Evolutionary conservation across 2,888 invertebrate genomes (phyloP).

Genomic region (Leptinotarsa tumamoca): DNA sequence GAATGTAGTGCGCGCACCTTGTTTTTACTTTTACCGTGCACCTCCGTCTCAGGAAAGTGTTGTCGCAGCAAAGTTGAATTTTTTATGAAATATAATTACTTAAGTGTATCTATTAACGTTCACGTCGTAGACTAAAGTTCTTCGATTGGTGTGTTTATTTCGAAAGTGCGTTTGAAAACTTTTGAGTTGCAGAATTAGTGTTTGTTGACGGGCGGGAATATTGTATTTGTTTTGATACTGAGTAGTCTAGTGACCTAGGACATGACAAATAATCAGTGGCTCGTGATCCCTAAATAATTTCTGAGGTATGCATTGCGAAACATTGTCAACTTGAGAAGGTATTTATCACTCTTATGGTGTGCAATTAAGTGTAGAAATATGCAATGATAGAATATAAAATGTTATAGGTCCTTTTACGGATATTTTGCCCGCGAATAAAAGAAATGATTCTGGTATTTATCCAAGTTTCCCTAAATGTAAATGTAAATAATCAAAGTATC

Average conservation of each 20-base stretch:
- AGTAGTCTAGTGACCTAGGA: neutral
- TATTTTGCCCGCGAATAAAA: too few species aligned
- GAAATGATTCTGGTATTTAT: too few species aligned
- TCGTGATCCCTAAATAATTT: neutral
- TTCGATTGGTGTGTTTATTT: slow-evolving; percentile 13
- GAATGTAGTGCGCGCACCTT: slow-evolving; percentile 34
- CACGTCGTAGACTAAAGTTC: slow-evolving; percentile 26
- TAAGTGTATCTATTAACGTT: slow-evolving; percentile 1
- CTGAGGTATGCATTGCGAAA: neutral
- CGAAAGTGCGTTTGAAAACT: slow-evolving; percentile 14
- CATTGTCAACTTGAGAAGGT: slow-evolving; percentile 17
- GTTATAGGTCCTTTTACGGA: too few species aligned
- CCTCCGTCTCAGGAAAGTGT: slow-evolving; percentile 24
- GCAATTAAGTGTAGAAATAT: too few species aligned
- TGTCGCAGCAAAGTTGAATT: slow-evolving; percentile 32
- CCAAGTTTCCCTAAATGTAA: too few species aligned
- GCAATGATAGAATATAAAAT: too few species aligned
- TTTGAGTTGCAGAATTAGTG: neutral
- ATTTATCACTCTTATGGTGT: neutral
- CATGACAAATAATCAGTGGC: neutral
- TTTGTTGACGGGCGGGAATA: neutral
- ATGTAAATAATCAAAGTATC: too few species aligned
- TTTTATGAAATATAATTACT: slow-evolving; percentile 24
- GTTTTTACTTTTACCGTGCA: slow-evolving; percentile 31
- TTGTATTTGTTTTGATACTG: neutral